Evolutionary conservation across 2,113 vertebrate species (phyloP), one percentile per base, ranked within the genome.

Genomic region (Sciurus niger): DNA sequence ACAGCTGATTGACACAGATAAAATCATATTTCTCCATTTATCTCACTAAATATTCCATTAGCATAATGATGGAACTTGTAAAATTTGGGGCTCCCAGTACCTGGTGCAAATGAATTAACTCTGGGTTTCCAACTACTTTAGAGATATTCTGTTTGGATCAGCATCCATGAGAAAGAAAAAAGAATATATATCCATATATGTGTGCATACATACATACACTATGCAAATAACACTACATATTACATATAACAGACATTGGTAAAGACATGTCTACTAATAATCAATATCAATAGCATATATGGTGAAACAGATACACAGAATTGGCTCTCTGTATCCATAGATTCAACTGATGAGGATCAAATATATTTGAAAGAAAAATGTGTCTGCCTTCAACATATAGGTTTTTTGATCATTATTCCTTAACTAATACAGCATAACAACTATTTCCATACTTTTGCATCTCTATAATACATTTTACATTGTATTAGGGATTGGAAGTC

Each of bases 81-180:
- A 90, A 92, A 94, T 32, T 53, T 25, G 0, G 58, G 55, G 55
- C 32, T 93, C 20, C n/a, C 32, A 25, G 70, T 34, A 84, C 2
- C 46, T 82, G 22, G 20, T 48, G 0, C 48, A 91, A 77, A 97
- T 32, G 9, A 82, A 70, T 89, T 90, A 86, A 84, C 22, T 95
- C 25, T 67, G 53, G 22, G 55, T 72, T 94, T 89, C 90, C 22
- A 92, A 72, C 48, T 58, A 25, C 51, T 70, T 87, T 68, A 84
- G 9, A 94, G 77, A 82, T 16, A 87, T 0, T 37, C n/a, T 78
- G 53, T 55, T 70, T 63, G 83, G n/a, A 84, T 40, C 73, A 88
- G 34, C 32, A 94, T n/a, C 85, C 30, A 18, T 12, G 34, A 70
- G 58, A 86, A 85, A 58, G 25, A 43, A 96, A 93, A 68, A 76